Percentiles rank a stretch among this genome's conserved stretches.
These are phyloP conservation scores for Sarcoramphus papa DNA, from an alignment of 2,797 vertebrate species.

Conservation along the genomic window DNA sequence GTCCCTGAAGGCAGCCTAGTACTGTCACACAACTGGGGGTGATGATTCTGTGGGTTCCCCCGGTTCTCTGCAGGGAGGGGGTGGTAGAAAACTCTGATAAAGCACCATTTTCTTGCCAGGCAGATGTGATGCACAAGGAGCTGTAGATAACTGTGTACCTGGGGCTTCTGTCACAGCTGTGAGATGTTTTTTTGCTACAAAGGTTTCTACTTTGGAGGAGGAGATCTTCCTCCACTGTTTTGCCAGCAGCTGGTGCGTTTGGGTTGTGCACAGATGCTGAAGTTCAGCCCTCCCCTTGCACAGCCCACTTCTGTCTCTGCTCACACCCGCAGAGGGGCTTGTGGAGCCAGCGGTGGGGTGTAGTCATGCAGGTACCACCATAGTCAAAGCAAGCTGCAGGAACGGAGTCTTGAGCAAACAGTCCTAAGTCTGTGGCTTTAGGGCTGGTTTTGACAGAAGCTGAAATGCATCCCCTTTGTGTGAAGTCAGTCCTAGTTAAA, in stretches of 20 bases:
- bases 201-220: background rate
- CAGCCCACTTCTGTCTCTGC: background rate
- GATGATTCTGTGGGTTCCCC: background rate
- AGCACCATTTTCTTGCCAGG: background rate
- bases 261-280: background rate
- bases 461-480: background rate
- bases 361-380: background rate
- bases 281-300: background rate
- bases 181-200: background rate
- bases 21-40: background rate
- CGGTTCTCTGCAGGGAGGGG: fast-evolving
- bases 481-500: background rate
- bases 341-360: background rate
- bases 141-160: background rate
- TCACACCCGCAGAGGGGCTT: fast-evolving
- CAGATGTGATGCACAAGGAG: background rate
- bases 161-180: background rate
- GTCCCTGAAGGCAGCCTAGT: background rate
- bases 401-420: background rate
- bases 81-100: background rate
- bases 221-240: background rate
- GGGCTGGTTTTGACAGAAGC: background rate
- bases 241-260: background rate
- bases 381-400: background rate
- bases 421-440: background rate